phyloP scores from a whole-genome alignment of 2,888 invertebrate genomes.

The Diaphora mendica region DNA sequence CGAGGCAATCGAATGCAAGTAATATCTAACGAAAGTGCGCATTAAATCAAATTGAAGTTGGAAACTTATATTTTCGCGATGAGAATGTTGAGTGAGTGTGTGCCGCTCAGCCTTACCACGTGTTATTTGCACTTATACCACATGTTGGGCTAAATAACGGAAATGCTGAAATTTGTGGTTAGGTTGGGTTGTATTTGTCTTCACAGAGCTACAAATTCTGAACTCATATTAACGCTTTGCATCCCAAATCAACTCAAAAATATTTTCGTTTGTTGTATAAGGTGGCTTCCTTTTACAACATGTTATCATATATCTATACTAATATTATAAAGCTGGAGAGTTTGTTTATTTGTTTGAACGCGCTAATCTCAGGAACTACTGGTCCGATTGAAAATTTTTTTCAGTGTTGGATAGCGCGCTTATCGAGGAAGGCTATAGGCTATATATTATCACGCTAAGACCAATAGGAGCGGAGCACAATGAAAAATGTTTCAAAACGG shows the following conservation, averaged over 20 bases:
- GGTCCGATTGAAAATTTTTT: too few relatives aligned
- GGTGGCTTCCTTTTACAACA: too few relatives aligned
- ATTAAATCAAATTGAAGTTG: constrained; percentile 18
- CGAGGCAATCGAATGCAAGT: constrained; percentile 18
- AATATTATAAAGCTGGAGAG: too few relatives aligned
- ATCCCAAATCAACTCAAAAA: neutral
- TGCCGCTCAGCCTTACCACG: neutral
- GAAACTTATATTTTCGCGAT: constrained; percentile 20
- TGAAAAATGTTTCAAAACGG: too few relatives aligned
- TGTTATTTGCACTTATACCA: constrained; percentile 7
- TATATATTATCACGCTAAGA: too few relatives aligned
- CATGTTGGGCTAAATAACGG: neutral
- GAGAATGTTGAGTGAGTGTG: constrained; percentile 10
- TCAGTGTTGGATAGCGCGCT: too few relatives aligned
- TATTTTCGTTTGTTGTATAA: too few relatives aligned
- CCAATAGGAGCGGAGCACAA: too few relatives aligned
- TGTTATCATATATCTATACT: too few relatives aligned
- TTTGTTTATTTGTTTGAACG: too few relatives aligned
- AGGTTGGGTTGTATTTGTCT: neutral
- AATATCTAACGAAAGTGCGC: constrained; percentile 17
- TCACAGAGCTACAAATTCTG: neutral
- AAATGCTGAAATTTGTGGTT: constrained; percentile 7
- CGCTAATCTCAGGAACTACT: too few relatives aligned
- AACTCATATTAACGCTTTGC: neutral
- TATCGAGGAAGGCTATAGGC: too few relatives aligned